Conservation (phyloP, 1,140 invertebrate genomes). For the Drosophila baimaii region DNA sequence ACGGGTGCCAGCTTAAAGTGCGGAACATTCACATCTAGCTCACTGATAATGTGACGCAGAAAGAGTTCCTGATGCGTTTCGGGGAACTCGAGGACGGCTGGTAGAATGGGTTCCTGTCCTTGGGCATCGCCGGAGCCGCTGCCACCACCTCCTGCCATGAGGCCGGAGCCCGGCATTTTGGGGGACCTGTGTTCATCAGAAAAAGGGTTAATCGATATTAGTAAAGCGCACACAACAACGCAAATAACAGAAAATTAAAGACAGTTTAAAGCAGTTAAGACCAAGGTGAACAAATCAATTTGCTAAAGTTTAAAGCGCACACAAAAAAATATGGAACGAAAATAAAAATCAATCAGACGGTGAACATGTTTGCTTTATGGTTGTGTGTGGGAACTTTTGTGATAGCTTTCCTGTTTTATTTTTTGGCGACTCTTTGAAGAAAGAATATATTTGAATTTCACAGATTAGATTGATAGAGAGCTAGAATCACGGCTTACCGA, state of each 20-base stretch:
- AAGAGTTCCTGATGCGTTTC: conserved; percentile 97
- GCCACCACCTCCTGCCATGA: conserved; percentile 63
- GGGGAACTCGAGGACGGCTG: conserved; percentile 96
- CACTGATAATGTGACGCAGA: conserved; percentile 92
- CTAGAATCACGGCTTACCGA: conserved; percentile 52
- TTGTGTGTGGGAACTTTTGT: conserved; percentile 14
- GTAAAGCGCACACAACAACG: conserved; percentile 26
- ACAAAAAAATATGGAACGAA: conserved; percentile 29
- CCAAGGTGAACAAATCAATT: conserved; percentile 7
- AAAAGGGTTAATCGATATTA: conserved; percentile 51
- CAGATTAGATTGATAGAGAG: neutral
- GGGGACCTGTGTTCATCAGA: conserved; percentile 56
- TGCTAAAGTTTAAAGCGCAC: conserved; percentile 33
- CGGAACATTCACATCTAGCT: conserved; percentile 93
- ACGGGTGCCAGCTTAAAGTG: conserved; percentile 96
- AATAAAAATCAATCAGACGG: conserved; percentile 18
- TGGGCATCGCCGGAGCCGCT: conserved; percentile 65
- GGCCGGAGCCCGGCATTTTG: conserved; percentile 68
- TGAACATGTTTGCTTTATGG: conserved; percentile 26
- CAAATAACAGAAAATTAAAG: conserved; percentile 1
- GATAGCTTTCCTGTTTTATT: conserved; percentile 34
- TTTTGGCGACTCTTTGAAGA: neutral
- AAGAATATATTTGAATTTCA: conserved; percentile 18
- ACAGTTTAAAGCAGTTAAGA: conserved; percentile 28
- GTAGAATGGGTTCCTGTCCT: conserved; percentile 95